Base-by-base conservation (phyloP, 2,888 invertebrate genomes). In the Margaritifera margaritifera region DNA sequence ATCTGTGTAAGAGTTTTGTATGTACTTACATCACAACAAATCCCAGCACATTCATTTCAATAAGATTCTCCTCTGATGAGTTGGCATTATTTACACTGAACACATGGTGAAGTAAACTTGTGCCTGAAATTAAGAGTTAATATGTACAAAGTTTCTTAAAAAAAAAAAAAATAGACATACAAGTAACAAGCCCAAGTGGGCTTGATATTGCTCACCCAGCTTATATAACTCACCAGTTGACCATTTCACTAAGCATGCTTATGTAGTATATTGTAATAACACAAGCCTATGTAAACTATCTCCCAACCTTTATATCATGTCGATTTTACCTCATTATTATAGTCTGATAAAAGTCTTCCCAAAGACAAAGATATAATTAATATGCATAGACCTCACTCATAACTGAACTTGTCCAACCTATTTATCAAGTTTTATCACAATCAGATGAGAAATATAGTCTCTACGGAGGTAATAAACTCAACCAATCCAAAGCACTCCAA, bases 81-180 rank as follows among this genome's bases (percentile, higher is more conserved):
- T 94, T 93, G 0, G 96, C 95, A 91, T 95, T 96, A 82, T 95
- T 96, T 4, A 98, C 93, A 8, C 97, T 95, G 20, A 98, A 91
- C 75, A 99, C 91, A 85, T 97, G 96, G 91, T 99, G 96, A 60
- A 95, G 91, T 61, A 98, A 92, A 74, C 93, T 93, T 0, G 93
- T 92, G 66, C 81, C 87, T 87, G 78, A 42, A 75, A 79, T 18
- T 31, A 58, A 67, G 42, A 71, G 62, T 69, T 68, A 68, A 52
- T 62, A 64, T 64, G 58, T 57, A 31, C 61, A 31, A 66, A 65
- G 64, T 31, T 70, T 75, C 57, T 72, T 75, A 75, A 60, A 25
- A 65, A 71, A 56, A 59, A 27, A 27, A 58, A 54, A 52, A 25
- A 62, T 5, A 25, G 31, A 22, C 6, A 64, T 5, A 72, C 51